phyloP scores from a whole-genome alignment of 2,888 invertebrate genomes.

The Orthonychiurus folsomi region DNA sequence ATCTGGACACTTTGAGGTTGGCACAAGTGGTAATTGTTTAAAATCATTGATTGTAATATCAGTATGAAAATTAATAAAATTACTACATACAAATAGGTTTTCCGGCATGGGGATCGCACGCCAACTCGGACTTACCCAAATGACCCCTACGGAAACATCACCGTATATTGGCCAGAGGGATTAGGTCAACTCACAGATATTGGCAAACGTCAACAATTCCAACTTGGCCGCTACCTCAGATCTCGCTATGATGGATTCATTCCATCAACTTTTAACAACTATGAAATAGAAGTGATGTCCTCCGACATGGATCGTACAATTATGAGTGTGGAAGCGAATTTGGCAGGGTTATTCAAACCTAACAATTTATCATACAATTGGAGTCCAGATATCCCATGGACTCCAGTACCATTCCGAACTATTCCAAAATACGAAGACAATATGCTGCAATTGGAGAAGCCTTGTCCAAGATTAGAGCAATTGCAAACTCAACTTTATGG shows the following conservation, averaged over 20 bases:
- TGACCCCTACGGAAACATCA: background rate
- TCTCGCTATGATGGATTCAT: constrained; percentile 58
- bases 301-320: constrained; percentile 82
- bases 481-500: background rate
- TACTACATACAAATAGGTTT: background rate
- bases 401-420: constrained; percentile 50
- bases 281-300: constrained; percentile 57
- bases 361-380: constrained; percentile 44
- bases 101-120: constrained; percentile 3
- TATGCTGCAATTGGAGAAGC: constrained; percentile 49
- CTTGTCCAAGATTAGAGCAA: constrained; percentile 28
- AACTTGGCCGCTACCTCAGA: constrained; percentile 65
- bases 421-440: constrained; percentile 52
- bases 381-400: constrained; percentile 41
- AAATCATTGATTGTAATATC: background rate
- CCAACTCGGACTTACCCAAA: background rate
- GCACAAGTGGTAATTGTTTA: constrained; percentile 4
- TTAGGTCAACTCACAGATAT: constrained; percentile 19
- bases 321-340: constrained; percentile 72
- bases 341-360: constrained; percentile 48
- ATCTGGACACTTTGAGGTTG: constrained; percentile 4
- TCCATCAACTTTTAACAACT: constrained; percentile 49
- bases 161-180: background rate
- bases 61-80: background rate
- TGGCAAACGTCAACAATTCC: constrained; percentile 65